Conservation (phyloP, 2,113 vertebrate species). For the Phocoena phocoena region DNA sequence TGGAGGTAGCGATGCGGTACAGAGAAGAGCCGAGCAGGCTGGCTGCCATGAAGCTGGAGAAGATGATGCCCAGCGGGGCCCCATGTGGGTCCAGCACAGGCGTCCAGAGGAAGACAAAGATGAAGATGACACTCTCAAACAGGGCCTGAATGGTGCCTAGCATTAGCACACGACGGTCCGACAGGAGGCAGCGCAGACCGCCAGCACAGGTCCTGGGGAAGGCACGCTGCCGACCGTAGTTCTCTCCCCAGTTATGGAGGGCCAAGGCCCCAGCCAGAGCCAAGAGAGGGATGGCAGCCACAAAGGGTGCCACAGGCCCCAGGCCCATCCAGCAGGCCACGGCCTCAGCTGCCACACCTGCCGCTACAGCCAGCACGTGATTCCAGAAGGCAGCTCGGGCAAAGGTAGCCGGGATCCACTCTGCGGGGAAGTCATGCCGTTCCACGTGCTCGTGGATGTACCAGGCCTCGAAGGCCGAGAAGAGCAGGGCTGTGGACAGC, state of each 20-base stretch:
- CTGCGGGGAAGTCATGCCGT: constrained; percentile 90
- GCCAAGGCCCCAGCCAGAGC: constrained; percentile 87
- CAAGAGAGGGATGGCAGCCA: constrained; percentile 91
- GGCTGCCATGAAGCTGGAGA: constrained; percentile 94
- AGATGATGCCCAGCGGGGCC: constrained; percentile 92
- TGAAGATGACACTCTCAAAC: constrained; percentile 95
- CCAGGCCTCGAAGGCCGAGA: constrained; percentile 93
- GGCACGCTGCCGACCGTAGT: constrained; percentile 83
- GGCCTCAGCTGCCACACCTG: constrained; percentile 90
- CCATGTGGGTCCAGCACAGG: constrained; percentile 93
- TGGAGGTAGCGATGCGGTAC: constrained; percentile 91
- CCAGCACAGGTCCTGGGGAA: constrained; percentile 89
- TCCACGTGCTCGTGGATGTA: constrained; percentile 91
- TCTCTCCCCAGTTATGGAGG: constrained; percentile 90
- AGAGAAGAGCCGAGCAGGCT: constrained; percentile 91
- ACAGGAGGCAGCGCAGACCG: constrained; percentile 90
- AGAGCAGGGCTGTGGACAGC: constrained; percentile 91
- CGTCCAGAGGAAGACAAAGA: constrained; percentile 97
- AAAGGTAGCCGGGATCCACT: constrained; percentile 94
- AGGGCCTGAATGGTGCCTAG: constrained; percentile 93
- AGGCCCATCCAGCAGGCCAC: constrained; percentile 91
- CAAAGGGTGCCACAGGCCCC: constrained; percentile 93
- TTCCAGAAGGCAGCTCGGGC: constrained; percentile 91
- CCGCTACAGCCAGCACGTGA: constrained; percentile 89
- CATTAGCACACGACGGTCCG: constrained; percentile 91